A percentile compares a stretch with the other conserved stretches of the same genome.
phyloP scores from a whole-genome alignment of 2,113 vertebrate genomes.

The Pelmatolapia mariae region DNA sequence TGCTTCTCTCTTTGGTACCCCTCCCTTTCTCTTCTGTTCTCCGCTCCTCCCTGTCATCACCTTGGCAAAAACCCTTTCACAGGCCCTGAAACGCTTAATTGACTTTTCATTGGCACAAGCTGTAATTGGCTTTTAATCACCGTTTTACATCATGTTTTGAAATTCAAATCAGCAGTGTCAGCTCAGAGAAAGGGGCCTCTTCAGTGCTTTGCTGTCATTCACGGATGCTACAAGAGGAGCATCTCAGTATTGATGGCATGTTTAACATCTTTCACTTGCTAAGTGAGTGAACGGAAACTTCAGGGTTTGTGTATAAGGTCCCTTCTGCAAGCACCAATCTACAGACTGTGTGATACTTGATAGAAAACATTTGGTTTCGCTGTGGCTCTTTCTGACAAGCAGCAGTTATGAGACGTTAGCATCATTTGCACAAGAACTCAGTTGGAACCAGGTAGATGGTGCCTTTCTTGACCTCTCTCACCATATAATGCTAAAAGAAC shows the following conservation, averaged over 20 bases:
- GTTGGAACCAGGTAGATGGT: background rate
- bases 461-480: background rate
- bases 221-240: background rate
- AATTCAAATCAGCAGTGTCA: conserved; percentile 66
- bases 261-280: conserved; percentile 12
- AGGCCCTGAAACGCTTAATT: conserved; percentile 56
- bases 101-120: conserved; percentile 52
- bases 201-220: conserved; percentile 21
- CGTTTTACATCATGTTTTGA: conserved; percentile 71
- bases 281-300: background rate
- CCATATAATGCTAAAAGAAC: background rate
- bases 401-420: background rate
- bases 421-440: background rate
- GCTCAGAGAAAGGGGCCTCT: conserved; percentile 31
- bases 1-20: background rate
- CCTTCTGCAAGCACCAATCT: background rate
- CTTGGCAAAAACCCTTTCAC: background rate
- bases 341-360: background rate
- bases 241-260: conserved; percentile 15
- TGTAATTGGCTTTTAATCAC: conserved; percentile 74
- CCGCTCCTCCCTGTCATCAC: background rate
- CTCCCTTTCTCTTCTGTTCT: background rate
- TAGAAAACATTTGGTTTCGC: background rate
- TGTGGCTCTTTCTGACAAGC: background rate
- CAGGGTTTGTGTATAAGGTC: background rate